Evolutionary conservation across 2,113 vertebrate species (phyloP), one percentile per base, ranked within the genome.

Genomic region (Cynoglossus semilaevis): DNA sequence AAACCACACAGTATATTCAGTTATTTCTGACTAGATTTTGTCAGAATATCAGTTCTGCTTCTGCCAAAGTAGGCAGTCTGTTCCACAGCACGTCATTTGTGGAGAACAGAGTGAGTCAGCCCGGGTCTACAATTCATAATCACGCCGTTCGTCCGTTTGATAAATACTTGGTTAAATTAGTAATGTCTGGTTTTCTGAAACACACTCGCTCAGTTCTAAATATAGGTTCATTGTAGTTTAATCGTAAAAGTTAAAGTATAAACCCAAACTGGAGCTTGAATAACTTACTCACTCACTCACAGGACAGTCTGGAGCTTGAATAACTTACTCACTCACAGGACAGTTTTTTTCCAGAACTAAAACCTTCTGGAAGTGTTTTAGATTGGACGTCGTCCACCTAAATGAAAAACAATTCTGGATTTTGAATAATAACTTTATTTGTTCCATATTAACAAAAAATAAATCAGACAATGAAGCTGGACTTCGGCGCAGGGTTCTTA

Each of bases 391-490:
- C 6, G 22, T 29, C 22, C 22, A 29, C 22, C 22, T 29, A 29
- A 29, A 29, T 29, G 22, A 29, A 29, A 29, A 6, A 29, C 22
- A 29, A 29, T 29, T 29, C 22, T 29, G 22, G 16, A n/a, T 41
- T 57, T 44, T 44, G 44, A 63, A 63, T 63, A 81, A 43, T 51
- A 71, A 72, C 77, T 90, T 91, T 86, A 91, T 90, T 91, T 40
- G 62, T 84, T 87, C 68, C 85, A 87, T 88, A 87, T 84, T 78
- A 85, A 89, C 83, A 87, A 74, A 79, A 79, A 83, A 19, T 78
- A 79, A 83, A 19, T 78, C 17, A 68, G 72, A 79, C 54, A 61
- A 10, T 66, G 58, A 81, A 72, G 58, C 14, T 67, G 63, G 66
- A 74, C 58, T 64, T 79, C 58, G 47, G 54, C 62, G 68, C 9